Conservation (phyloP, 2,888 invertebrate genomes). For the Homarus gammarus region DNA sequence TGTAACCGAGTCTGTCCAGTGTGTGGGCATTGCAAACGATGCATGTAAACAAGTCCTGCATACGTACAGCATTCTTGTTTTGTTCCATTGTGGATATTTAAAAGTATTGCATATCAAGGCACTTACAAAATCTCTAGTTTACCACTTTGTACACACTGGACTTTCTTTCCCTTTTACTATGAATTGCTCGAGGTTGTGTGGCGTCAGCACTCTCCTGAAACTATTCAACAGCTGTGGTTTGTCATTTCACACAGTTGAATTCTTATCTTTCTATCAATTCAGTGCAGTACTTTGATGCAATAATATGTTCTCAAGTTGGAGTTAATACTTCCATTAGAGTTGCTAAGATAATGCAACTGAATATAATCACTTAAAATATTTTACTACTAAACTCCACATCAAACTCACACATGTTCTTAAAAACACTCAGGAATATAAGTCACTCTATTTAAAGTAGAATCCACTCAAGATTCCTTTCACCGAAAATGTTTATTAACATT, state of each 20-base stretch:
- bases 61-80: background rate
- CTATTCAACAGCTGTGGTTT: too few relatives aligned
- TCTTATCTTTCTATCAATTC: too few relatives aligned
- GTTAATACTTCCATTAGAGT: too few relatives aligned
- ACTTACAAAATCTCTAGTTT: background rate
- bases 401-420: background rate
- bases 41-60: background rate
- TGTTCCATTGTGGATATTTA: background rate
- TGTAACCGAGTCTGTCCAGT: background rate
- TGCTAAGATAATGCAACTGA: too few relatives aligned
- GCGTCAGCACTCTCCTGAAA: too few relatives aligned
- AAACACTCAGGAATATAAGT: background rate
- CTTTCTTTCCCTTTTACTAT: too few relatives aligned
- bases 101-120: background rate
- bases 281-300: too few relatives aligned
- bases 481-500: background rate
- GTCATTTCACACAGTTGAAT: slow-evolving; percentile 11
- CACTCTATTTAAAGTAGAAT: background rate
- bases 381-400: too few relatives aligned
- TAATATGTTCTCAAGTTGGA: too few relatives aligned
- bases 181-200: too few relatives aligned
- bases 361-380: too few relatives aligned
- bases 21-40: background rate
- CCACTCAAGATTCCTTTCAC: background rate
- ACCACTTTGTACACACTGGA: background rate